Percentiles rank a stretch among this genome's conserved stretches.
Evolutionary conservation across 2,888 invertebrate species (phyloP).

Genomic region (Aromia moschata): DNA sequence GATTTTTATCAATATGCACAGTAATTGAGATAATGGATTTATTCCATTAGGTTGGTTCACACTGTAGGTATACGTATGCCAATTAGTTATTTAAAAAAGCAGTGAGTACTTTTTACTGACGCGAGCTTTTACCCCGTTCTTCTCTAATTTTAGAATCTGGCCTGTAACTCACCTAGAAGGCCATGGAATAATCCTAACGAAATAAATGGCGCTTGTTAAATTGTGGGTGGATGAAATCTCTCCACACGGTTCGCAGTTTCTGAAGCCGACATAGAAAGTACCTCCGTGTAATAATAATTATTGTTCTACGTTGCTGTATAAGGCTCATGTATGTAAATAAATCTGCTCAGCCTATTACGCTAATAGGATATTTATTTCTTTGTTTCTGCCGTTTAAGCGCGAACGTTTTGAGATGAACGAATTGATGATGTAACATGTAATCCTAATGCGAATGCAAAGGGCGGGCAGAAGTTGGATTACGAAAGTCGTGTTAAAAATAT

Average conservation of each 20-base stretch:
- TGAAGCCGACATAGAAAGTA: slow-evolving; percentile 7
- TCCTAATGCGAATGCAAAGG: too few relatives aligned
- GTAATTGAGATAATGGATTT: too few relatives aligned
- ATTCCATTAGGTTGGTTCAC: too few relatives aligned
- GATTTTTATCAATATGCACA: too few relatives aligned
- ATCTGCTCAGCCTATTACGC: slow-evolving; percentile 13
- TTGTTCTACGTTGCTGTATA: slow-evolving; percentile 16
- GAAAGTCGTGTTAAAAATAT: too few relatives aligned
- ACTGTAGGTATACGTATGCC: too few relatives aligned
- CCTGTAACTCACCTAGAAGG: slow-evolving; percentile 4
- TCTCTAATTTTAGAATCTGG: not conserved
- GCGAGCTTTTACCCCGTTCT: too few relatives aligned
- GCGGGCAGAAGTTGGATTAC: too few relatives aligned
- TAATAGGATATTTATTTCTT: slow-evolving; percentile 25
- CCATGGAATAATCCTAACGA: slow-evolving; percentile 4
- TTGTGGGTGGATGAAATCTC: slow-evolving; percentile 8
- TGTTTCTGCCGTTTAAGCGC: slow-evolving; percentile 1
- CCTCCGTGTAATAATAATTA: slow-evolving; percentile 11
- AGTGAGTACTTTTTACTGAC: too few relatives aligned
- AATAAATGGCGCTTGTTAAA: not conserved
- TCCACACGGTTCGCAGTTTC: slow-evolving; percentile 12
- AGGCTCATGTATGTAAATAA: slow-evolving; percentile 14
- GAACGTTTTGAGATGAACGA: not conserved
- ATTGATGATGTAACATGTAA: slow-evolving; percentile 6
- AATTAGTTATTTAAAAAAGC: too few relatives aligned